Evolutionary conservation across 2,113 vertebrate genomes (phyloP).

Genomic region (Anolis carolinensis): DNA sequence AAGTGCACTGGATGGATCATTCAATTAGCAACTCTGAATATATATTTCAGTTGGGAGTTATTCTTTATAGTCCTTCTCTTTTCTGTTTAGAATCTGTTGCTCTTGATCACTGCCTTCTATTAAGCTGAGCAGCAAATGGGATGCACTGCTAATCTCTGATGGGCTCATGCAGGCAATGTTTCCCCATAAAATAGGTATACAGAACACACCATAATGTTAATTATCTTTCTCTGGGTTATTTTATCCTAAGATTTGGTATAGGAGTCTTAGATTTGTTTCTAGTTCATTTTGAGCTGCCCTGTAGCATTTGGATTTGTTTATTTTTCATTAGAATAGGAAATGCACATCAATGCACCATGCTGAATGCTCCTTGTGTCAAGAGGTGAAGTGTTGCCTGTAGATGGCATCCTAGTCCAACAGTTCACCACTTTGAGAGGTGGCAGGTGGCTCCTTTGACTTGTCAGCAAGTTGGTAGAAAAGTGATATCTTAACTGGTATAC

Average conservation of each 20-base stretch:
- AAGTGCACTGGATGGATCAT: conserved; percentile 15
- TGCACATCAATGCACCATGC: conserved; percentile 27
- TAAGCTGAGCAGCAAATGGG: conserved; percentile 59
- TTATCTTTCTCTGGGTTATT: conserved; percentile 56
- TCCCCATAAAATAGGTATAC: conserved; percentile 69
- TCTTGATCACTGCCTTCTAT: conserved; percentile 52
- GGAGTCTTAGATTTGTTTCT: conserved; percentile 52
- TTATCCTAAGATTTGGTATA: conserved; percentile 48
- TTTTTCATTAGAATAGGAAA: conserved; percentile 59
- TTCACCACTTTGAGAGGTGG: background rate
- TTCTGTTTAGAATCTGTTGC: conserved; percentile 67
- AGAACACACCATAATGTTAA: conserved; percentile 48
- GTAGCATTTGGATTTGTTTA: conserved; percentile 56
- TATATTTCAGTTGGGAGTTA: conserved; percentile 48
- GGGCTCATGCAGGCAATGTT: conserved; percentile 56
- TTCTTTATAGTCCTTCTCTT: conserved; percentile 36
- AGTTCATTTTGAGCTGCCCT: conserved; percentile 44
- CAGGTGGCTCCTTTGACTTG: background rate
- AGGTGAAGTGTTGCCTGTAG: conserved; percentile 21
- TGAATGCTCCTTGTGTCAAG: conserved; percentile 8
- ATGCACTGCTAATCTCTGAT: conserved; percentile 57
- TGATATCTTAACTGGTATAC: conserved; percentile 23
- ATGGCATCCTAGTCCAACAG: conserved; percentile 61
- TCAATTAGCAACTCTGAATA: conserved; percentile 36
- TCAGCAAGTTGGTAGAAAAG: conserved; percentile 20